Percentiles rank a stretch among this genome's conserved stretches.
phyloP scores from a whole-genome alignment of 2,888 invertebrate species.

The Metalampra italica region DNA sequence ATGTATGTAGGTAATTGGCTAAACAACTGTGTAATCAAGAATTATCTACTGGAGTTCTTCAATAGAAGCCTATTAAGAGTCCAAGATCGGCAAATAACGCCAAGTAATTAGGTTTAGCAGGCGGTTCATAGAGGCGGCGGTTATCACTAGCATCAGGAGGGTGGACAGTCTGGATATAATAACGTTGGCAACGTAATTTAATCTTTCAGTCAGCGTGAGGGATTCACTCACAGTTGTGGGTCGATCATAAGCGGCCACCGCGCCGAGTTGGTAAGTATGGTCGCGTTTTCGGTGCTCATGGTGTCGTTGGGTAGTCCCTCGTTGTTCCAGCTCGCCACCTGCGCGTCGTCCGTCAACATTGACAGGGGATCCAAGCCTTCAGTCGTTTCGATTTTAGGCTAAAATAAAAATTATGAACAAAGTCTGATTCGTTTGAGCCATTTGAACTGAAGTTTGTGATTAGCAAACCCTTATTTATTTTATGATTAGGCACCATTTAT shows the following conservation, averaged over 20 bases:
- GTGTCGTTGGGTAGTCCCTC: constrained; percentile 94
- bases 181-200: too few relatives aligned
- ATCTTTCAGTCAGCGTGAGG: not conserved
- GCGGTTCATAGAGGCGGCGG: too few relatives aligned
- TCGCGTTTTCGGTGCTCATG: constrained; percentile 97
- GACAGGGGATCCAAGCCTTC: constrained; percentile 88
- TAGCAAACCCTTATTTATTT: too few relatives aligned
- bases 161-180: too few relatives aligned
- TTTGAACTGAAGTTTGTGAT: not conserved
- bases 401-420: not conserved
- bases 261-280: constrained; percentile 92
- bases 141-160: too few relatives aligned
- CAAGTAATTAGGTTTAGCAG: too few relatives aligned
- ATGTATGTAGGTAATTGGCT: too few relatives aligned
- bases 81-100: too few relatives aligned
- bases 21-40: too few relatives aligned
- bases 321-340: constrained; percentile 96
- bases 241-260: constrained; percentile 98
- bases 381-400: constrained; percentile 88
- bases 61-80: too few relatives aligned
- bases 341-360: constrained; percentile 94
- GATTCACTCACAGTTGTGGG: constrained; percentile 83
- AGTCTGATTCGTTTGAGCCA: not conserved
- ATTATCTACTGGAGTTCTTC: too few relatives aligned
- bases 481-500: not conserved